These are phyloP conservation scores for Dicerorhinus sumatrensis DNA, from an alignment of 2,113 vertebrate genomes.

Conservation along the genomic window DNA sequence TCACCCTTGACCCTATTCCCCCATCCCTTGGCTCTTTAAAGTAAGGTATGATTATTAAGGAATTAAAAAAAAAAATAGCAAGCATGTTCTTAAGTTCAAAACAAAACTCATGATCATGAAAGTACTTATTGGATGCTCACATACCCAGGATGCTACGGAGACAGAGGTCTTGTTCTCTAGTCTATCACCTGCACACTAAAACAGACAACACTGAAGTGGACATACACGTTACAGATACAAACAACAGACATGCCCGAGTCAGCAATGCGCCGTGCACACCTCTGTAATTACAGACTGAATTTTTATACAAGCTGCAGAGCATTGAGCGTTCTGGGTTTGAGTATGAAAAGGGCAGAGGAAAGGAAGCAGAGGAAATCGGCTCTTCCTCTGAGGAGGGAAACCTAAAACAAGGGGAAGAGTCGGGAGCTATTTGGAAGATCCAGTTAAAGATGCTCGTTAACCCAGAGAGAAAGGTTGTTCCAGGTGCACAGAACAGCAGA, in stretches of 20 bases:
- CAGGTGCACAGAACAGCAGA: not conserved
- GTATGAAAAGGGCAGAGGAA: not conserved
- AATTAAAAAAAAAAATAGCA: conserved; percentile 11
- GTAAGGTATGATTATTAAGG: not conserved
- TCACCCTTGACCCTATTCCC: conserved; percentile 27
- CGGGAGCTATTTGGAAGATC: conserved; percentile 5
- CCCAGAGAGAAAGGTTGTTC: not conserved
- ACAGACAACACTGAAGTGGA: conserved; percentile 84
- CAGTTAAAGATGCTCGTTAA: not conserved
- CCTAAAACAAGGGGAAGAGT: conserved; percentile 25
- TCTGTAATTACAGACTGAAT: conserved; percentile 11
- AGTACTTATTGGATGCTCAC: conserved; percentile 75
- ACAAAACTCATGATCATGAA: conserved; percentile 70
- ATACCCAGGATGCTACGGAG: conserved; percentile 82
- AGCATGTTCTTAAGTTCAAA: conserved; percentile 61
- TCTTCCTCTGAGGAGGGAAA: conserved; percentile 13
- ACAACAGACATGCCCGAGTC: conserved; percentile 65
- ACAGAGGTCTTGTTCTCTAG: conserved; percentile 83
- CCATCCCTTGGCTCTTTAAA: conserved; percentile 56
- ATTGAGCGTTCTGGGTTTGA: not conserved
- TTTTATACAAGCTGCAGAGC: not conserved
- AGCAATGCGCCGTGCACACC: conserved; percentile 19
- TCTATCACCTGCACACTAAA: conserved; percentile 84
- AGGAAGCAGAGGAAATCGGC: not conserved
- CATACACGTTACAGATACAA: conserved; percentile 78